Base-by-base conservation (phyloP, 1,140 invertebrate genomes). In the Diprion similis region DNA sequence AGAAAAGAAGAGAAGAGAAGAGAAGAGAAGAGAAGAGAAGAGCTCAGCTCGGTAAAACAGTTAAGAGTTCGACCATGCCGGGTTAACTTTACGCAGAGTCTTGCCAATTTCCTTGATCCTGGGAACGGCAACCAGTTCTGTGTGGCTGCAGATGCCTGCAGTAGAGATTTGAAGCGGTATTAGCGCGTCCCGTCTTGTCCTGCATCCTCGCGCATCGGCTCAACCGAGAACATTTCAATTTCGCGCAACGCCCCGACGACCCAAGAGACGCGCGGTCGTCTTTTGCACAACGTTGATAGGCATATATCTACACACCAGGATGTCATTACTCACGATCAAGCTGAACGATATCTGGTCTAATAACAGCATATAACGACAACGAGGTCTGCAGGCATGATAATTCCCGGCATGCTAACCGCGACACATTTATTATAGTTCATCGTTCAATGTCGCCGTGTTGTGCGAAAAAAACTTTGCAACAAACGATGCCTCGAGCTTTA, bases 51-150 rank as follows among this genome's bases (percentile, higher is more conserved):
- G 51, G 18, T 8, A 15, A 45, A 37, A 51, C 46, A 2, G n/a
- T 72, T 11, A 9, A 66, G 17, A 72, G 71, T 46, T 17, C 13
- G 18, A 51, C 46, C 64, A 46, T 10, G 66, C 15, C 17, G 68
- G n/a, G 10, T 24, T 66, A 24, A n/a, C 71, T 67, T 48, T 19
- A 59, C 46, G 10, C 10, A 71, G 46, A 71, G 46, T 70, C 76
- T 71, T 45, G 71, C 66, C 78, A 75, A 81, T 79, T 80, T 80
- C 77, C 77, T 68, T 73, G 11, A 17, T 69, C 76, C 74, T 71
- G 71, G 68, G 75, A 74, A 75, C 71, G 68, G n/a, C 69, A 46
- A 48, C 69, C 69, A 70, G 37, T 70, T 70, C 46, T 70, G 13
- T 17, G 24, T 37, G 24, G 24, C 1, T 37, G 24, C 24, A 37